Evolutionary conservation across 1,140 invertebrate species (phyloP), one percentile per base, ranked within the genome.

Genomic region (Solenopsis fugax): DNA sequence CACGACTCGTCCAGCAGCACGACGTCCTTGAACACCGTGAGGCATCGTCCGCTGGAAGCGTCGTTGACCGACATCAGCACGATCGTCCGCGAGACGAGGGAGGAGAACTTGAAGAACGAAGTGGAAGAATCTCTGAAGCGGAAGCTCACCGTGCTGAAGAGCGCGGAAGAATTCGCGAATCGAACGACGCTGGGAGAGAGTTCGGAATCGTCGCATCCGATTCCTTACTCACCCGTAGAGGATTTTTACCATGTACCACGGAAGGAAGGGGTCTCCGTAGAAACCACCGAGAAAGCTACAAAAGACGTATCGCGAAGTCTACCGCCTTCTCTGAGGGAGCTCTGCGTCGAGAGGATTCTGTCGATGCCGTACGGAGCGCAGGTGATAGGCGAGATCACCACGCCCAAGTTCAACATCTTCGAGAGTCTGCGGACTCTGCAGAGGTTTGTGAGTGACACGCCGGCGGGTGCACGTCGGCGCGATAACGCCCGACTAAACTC

Each of bases 331-430:
- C 86, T 96, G 71, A 93, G 94, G 12, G 94, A 97, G 89, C 92
- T 97, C 16, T 97, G 97, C 91, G 93, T 97, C 21, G 95, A 96
- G 87, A 96, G 95, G 88, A 95, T 97, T 34, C 93, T 96, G 45
- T 95, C 96, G 4, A 95, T 97, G 92, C 97, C 97, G 6, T 96
- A 96, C 89, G 97, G 97, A 37, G 91, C 95, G 12, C 96, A 96
- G 85, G 95, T 97, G 80, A 94, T 97, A 84, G 96, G 97, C 93
- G 96, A 97, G 92, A 92, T 97, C 85, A 96, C 96, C 10, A 56
- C 87, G 6, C 95, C 95, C 4, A 96, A 97, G 21, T 96, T 97
- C n/a, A 94, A 96, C 88, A 95, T 95, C 84, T 95, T 97, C 45
- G 93, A 96, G 88, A 94, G 94, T 81, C 93, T 96, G 5, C 85